Evolutionary conservation across 2,797 vertebrate species (phyloP), one percentile per base, ranked within the genome.

Genomic region (Sandelia bainsii): DNA sequence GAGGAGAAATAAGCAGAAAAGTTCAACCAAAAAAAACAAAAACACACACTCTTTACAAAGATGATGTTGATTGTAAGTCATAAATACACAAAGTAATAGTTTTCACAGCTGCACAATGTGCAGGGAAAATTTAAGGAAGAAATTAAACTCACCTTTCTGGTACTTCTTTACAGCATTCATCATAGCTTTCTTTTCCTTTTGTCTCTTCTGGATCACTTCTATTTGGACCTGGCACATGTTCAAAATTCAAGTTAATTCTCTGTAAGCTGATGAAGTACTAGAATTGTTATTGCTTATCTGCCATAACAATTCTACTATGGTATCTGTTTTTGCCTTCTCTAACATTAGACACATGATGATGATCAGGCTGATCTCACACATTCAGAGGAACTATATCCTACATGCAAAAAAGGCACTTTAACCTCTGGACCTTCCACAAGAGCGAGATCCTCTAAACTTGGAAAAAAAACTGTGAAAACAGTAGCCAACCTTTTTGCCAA

Each of bases 161-260:
- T 98, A 99, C 72, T 96, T 99, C 92, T 99, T 99, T 27, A 99
- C 95, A 63, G 97, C 94, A 1, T 90, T 87, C 95, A 99, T 96
- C 96, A 99, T 97, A 7, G 96, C 95, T 65, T 96, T 95, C 89
- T 99, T 99, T 89, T 98, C 96, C 75, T 94, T 97, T 85, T 99
- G 97, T 71, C 98, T 96, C 93, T 94, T 98, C 89, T 99, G 98
- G 64, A 99, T 93, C 74, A 99, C 94, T 76, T 99, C 95, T 40
- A 94, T 88, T 95, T 99, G 98, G 37, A 99, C 97, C 98, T 99
- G 71, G 8, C 16, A 69, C 20, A 76, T n/a, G 73, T 56, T 1
- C 0, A 69, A 45, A 29, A 65, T 19, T 11, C 1, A 53, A 19
- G 32, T 72, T 53, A 61, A 56, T 49, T 54, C 8, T 20, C 12